These are phyloP conservation scores for Stenotaenia linearis DNA, from an alignment of 2,888 invertebrate genomes.

Conservation along the genomic window DNA sequence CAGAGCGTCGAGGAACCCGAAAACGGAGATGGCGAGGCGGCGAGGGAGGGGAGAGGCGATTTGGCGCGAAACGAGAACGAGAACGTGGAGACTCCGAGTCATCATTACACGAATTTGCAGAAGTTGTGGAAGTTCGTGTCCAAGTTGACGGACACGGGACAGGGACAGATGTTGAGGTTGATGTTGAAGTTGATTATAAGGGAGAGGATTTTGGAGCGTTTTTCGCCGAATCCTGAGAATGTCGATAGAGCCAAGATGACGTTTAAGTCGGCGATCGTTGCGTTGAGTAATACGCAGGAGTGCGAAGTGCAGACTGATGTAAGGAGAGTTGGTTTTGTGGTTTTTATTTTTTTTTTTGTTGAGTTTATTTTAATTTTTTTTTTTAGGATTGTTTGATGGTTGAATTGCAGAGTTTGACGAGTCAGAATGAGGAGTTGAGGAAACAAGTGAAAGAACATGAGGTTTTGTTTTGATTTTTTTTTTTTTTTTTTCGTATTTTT, in stretches of 20 bases:
- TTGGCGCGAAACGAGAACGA: no score
- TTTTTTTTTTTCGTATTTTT: no score
- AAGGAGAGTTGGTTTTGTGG: neutral
- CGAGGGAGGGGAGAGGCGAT: no score
- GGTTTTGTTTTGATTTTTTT: no score
- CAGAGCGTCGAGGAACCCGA: no score
- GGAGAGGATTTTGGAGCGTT: neutral
- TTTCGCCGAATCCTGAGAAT: neutral
- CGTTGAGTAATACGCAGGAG: neutral
- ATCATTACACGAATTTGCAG: neutral
- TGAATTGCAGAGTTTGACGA: neutral
- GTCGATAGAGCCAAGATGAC: neutral
- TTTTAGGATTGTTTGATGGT: neutral
- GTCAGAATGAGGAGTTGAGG: neutral
- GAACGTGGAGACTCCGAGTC: neutral
- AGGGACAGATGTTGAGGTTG: neutral
- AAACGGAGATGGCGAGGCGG: no score
- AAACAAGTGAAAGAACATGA: neutral
- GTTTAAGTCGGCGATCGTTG: neutral
- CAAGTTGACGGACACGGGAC: neutral
- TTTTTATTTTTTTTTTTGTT: neutral
- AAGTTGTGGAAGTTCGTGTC: conserved; percentile 10
- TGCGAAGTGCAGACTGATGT: neutral
- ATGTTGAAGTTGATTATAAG: neutral
- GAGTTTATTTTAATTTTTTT: neutral